phyloP scores from a whole-genome alignment of 2,888 invertebrate genomes.

The Acanthosoma haemorrhoidale region DNA sequence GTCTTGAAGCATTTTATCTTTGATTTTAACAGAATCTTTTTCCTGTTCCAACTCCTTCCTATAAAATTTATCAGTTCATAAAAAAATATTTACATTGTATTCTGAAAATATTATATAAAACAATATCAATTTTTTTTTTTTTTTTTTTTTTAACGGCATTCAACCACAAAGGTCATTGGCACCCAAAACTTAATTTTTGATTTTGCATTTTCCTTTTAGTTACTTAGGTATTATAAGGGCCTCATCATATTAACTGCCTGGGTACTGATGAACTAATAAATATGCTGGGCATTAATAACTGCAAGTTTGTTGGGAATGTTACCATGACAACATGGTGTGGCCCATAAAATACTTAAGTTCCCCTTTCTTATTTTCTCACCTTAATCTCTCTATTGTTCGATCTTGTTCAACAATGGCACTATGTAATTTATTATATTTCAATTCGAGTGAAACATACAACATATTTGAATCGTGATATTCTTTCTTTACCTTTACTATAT shows the following conservation, averaged over 20 bases:
- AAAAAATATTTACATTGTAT: background rate
- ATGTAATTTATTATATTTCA: background rate
- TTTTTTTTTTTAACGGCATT: no score
- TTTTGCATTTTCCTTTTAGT: background rate
- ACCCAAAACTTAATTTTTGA: background rate
- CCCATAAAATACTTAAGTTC: no score
- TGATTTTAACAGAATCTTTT: constrained; percentile 15
- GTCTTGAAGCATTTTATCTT: constrained; percentile 24
- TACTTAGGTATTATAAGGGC: no score
- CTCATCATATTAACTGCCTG: no score
- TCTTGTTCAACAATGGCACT: background rate
- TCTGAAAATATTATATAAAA: background rate
- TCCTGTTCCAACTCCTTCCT: background rate
- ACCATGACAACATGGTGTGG: no score
- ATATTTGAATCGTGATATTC: background rate
- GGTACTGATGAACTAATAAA: no score
- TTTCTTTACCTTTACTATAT: background rate
- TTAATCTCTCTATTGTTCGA: background rate
- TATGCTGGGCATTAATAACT: no score
- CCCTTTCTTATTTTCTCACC: background rate
- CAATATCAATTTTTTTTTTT: background rate
- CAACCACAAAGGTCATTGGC: no score
- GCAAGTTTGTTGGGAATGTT: no score
- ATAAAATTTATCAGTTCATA: background rate
- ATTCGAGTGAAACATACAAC: background rate